These are phyloP conservation scores for Trachelus tabidus DNA, from an alignment of 2,888 invertebrate genomes.

Conservation along the genomic window DNA sequence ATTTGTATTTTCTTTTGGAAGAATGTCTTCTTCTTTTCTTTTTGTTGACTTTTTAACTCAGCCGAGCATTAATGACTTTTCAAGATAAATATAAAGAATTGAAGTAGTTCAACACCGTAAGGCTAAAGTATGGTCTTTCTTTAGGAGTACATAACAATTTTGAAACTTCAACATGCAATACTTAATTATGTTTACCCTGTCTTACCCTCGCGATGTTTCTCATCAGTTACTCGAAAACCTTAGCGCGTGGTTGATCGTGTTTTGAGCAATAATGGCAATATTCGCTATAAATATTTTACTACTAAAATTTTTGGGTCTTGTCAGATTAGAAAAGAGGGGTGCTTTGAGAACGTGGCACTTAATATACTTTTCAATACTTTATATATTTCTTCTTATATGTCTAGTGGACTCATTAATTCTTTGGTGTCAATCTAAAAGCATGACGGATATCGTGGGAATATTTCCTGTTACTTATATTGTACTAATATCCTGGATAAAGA, in stretches of 20 bases:
- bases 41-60: background rate
- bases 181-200: background rate
- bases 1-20: conserved; percentile 21
- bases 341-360: background rate
- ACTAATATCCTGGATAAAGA: conserved; percentile 5
- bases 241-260: background rate
- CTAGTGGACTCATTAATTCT: conserved; percentile 5
- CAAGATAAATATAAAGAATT: background rate
- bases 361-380: conserved; percentile 7
- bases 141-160: background rate
- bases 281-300: conserved; percentile 9
- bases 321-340: conserved; percentile 6
- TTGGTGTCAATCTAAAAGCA: conserved; percentile 5
- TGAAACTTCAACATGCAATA: background rate
- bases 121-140: background rate
- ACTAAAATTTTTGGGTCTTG: conserved; percentile 12
- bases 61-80: background rate
- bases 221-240: background rate
- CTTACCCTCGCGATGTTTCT: background rate
- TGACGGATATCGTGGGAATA: conserved; percentile 11
- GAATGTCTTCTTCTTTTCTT: background rate
- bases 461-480: conserved; percentile 15
- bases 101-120: background rate
- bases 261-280: conserved; percentile 4
- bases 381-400: conserved; percentile 4